Percentiles rank a stretch among this genome's conserved stretches.
Conservation (phyloP, 2,888 invertebrate species). For the Athalia cordata region DNA sequence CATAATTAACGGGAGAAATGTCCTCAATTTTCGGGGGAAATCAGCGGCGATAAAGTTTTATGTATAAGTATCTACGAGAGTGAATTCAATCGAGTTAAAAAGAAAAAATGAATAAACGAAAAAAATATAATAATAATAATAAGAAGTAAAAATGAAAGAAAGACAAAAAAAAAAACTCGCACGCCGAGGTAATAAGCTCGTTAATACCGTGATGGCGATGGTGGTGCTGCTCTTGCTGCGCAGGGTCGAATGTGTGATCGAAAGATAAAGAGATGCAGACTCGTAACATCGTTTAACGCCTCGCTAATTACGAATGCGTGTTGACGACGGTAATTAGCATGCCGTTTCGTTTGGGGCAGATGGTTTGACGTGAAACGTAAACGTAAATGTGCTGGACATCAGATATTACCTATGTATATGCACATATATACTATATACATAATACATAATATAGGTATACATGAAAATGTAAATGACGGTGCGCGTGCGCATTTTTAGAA, state of each 20-base stretch:
- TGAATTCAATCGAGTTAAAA: not conserved
- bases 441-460: too few species aligned
- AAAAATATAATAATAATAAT: too few species aligned
- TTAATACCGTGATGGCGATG: too few species aligned
- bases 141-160: too few species aligned
- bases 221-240: not conserved
- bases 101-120: too few species aligned
- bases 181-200: too few species aligned
- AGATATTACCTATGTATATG: not conserved
- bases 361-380: not conserved
- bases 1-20: not conserved
- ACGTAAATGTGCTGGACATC: not conserved
- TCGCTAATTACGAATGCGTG: constrained; percentile 28
- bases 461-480: not conserved
- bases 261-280: constrained; percentile 1
- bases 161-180: too few species aligned
- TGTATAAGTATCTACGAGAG: not conserved
- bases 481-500: constrained; percentile 31
- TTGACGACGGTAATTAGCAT: constrained; percentile 39
- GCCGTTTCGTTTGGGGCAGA: constrained; percentile 1
- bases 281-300: constrained; percentile 27
- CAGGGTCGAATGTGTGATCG: not conserved
- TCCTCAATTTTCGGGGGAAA: too few species aligned
- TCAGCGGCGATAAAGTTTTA: not conserved
- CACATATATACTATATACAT: not conserved